These are phyloP conservation scores for Scomber scombrus DNA, from an alignment of 2,113 vertebrate species.

Conservation along the genomic window DNA sequence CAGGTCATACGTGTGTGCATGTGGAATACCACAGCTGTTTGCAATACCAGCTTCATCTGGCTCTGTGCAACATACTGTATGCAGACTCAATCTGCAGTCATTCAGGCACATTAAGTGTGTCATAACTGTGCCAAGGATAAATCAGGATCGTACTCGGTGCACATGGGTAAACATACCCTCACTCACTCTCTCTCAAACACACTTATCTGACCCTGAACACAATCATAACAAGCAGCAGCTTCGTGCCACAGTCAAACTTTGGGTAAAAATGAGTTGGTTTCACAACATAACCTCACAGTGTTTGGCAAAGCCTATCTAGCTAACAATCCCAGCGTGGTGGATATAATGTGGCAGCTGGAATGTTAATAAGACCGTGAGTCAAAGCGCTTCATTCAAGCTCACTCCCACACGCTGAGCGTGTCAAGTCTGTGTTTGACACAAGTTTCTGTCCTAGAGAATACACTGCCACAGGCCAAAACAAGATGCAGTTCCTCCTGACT, in stretches of 20 bases:
- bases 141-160: conserved; percentile 5
- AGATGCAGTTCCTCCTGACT: not conserved
- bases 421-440: conserved; percentile 29
- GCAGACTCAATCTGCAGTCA: not conserved
- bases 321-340: not conserved
- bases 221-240: not conserved
- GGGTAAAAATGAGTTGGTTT: not conserved
- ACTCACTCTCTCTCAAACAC: not conserved
- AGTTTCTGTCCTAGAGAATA: not conserved
- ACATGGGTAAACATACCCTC: not conserved
- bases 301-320: conserved; percentile 6
- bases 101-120: not conserved
- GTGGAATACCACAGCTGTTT: conserved; percentile 3
- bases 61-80: conserved; percentile 9
- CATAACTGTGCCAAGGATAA: conserved; percentile 10
- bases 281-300: not conserved
- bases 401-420: conserved; percentile 28
- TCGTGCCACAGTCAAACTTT: conserved; percentile 4
- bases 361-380: conserved; percentile 55
- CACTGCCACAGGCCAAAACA: conserved; percentile 19
- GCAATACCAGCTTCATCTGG: conserved; percentile 24
- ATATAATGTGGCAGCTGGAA: conserved; percentile 61
- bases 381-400: conserved; percentile 37
- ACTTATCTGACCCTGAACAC: conserved; percentile 3
- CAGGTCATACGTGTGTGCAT: conserved; percentile 28